Conservation (phyloP, 2,888 invertebrate species). For the Galeruca laticollis region DNA sequence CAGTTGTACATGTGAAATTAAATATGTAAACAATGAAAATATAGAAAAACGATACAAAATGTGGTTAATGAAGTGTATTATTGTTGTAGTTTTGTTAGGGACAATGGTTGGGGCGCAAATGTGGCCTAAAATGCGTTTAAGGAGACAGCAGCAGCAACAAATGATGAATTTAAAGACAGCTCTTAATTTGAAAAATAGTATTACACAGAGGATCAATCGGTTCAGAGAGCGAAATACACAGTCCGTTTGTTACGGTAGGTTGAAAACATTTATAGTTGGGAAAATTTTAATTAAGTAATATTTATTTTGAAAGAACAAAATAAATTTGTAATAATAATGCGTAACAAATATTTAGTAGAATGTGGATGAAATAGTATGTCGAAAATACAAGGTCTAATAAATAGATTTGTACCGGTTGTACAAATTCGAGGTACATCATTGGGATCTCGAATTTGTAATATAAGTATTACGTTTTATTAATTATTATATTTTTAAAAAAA, state of each 20-base stretch:
- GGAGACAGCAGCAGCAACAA: slow-evolving; percentile 26
- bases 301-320: too few species aligned
- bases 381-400: too few species aligned
- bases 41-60: neutral
- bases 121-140: slow-evolving; percentile 44
- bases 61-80: slow-evolving; percentile 19
- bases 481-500: too few species aligned
- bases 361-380: too few species aligned
- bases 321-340: too few species aligned
- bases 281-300: neutral
- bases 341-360: too few species aligned
- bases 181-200: slow-evolving; percentile 53
- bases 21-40: slow-evolving; percentile 7
- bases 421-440: too few species aligned
- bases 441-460: too few species aligned
- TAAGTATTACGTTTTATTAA: too few species aligned
- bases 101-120: slow-evolving; percentile 43
- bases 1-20: slow-evolving; percentile 23
- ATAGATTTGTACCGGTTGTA: too few species aligned
- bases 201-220: slow-evolving; percentile 53
- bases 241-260: slow-evolving; percentile 59
- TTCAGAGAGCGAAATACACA: slow-evolving; percentile 56
- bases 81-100: slow-evolving; percentile 40
- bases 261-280: slow-evolving; percentile 14
- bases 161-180: slow-evolving; percentile 53